A percentile compares a stretch with the other conserved stretches of the same genome.
Evolutionary conservation across 1,140 invertebrate genomes (phyloP).

Genomic region (Macrostomum lignano): DNA sequence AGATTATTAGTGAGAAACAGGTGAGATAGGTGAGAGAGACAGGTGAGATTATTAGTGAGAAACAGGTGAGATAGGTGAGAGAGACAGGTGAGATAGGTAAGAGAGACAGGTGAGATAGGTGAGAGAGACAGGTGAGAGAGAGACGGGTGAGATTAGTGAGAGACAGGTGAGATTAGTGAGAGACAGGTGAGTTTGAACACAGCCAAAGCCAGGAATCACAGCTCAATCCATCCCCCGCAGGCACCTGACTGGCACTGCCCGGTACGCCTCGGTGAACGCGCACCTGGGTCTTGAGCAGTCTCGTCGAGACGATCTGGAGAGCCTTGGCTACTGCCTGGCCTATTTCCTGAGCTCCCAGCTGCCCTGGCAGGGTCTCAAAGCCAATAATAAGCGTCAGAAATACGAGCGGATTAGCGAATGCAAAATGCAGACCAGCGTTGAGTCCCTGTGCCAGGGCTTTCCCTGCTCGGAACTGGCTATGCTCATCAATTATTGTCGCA

Average conservation of each 20-base stretch:
- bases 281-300: slow-evolving; percentile 15
- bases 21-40: too few relatives aligned
- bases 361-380: slow-evolving; percentile 32
- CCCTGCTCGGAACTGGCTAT: slow-evolving; percentile 64
- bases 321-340: slow-evolving; percentile 32
- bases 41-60: too few relatives aligned
- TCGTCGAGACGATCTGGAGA: slow-evolving; percentile 28
- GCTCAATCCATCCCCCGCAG: slow-evolving; percentile 7
- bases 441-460: slow-evolving; percentile 81
- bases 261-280: slow-evolving; percentile 11
- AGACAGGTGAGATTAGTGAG: too few relatives aligned
- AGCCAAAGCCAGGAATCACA: neutral
- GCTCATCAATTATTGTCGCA: slow-evolving; percentile 78
- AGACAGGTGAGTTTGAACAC: slow-evolving; percentile 2
- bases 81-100: too few relatives aligned
- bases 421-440: slow-evolving; percentile 83
- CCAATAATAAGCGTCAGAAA: slow-evolving; percentile 89
- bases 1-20: too few relatives aligned
- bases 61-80: too few relatives aligned
- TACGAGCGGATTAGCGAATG: slow-evolving; percentile 98
- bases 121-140: too few relatives aligned
- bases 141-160: too few relatives aligned
- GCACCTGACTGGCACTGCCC: slow-evolving; percentile 11
- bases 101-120: too few relatives aligned
- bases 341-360: slow-evolving; percentile 25